These are phyloP conservation scores for Stenoptilia bipunctidactyla DNA, from an alignment of 2,888 invertebrate species.

Conservation along the genomic window DNA sequence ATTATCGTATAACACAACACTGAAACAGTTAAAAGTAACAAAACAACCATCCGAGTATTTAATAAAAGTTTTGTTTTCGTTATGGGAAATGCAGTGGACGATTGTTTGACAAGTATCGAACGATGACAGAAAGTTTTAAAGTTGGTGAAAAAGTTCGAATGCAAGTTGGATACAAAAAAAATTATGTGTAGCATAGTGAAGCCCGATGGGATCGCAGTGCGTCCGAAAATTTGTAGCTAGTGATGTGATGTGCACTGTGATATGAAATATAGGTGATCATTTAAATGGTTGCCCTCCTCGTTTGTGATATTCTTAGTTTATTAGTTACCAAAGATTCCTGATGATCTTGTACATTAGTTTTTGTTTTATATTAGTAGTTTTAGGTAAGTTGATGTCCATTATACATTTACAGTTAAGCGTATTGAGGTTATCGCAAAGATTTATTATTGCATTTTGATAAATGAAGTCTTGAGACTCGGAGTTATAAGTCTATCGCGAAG, in stretches of 20 bases:
- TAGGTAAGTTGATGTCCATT: slow-evolving; percentile 48
- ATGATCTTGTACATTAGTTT: slow-evolving; percentile 71
- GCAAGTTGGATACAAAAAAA: slow-evolving; percentile 58
- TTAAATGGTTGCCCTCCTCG: slow-evolving; percentile 61
- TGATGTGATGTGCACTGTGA: slow-evolving; percentile 69
- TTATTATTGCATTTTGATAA: slow-evolving; percentile 23
- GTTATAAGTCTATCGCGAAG: slow-evolving; percentile 21
- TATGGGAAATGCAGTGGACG: slow-evolving; percentile 42
- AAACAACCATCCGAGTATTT: slow-evolving; percentile 32
- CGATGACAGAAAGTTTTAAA: slow-evolving; percentile 62
- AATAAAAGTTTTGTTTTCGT: slow-evolving; percentile 25
- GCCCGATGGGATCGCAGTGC: slow-evolving; percentile 64
- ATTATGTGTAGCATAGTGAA: slow-evolving; percentile 58
- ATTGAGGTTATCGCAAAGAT: slow-evolving; percentile 32
- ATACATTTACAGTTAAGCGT: slow-evolving; percentile 19
- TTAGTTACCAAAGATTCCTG: slow-evolving; percentile 71
- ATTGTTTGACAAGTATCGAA: slow-evolving; percentile 28
- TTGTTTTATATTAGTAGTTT: slow-evolving; percentile 71
- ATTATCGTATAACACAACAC: slow-evolving; percentile 57
- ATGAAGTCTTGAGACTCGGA: slow-evolving; percentile 28
- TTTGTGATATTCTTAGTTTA: slow-evolving; percentile 66
- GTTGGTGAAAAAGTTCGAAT: slow-evolving; percentile 55
- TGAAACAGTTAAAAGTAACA: slow-evolving; percentile 52
- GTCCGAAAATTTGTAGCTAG: slow-evolving; percentile 59
- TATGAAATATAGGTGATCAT: slow-evolving; percentile 59